phyloP scores from a whole-genome alignment of 2,113 vertebrate species.

The Lophotis ruficrista region DNA sequence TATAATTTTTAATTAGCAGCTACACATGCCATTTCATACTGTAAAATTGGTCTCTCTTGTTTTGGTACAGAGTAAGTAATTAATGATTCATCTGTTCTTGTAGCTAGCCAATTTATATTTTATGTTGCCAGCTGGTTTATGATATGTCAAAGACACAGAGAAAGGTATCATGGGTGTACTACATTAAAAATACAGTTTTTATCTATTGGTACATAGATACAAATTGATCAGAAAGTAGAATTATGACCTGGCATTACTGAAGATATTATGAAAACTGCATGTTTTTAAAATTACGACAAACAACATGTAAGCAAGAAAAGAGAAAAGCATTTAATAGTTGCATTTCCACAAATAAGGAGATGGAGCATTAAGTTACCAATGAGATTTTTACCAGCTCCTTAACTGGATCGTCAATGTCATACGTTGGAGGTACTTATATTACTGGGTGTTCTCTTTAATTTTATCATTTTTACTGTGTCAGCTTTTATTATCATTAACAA shows the following conservation, averaged over 20 bases:
- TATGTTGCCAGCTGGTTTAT: slow-evolving; percentile 62
- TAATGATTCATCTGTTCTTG: slow-evolving; percentile 55
- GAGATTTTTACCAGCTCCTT: not conserved
- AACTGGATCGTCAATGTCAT: not conserved
- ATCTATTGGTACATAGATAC: not conserved
- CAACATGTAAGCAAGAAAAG: not conserved
- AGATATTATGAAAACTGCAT: not conserved
- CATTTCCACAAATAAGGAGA: not conserved
- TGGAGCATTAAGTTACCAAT: not conserved
- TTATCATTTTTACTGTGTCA: slow-evolving; percentile 63
- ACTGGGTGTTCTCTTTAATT: slow-evolving; percentile 43
- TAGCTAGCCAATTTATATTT: slow-evolving; percentile 56
- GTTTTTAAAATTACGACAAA: not conserved
- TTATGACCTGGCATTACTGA: slow-evolving; percentile 1
- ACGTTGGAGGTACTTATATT: not conserved
- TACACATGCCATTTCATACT: not conserved
- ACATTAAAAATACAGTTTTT: not conserved
- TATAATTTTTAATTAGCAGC: not conserved
- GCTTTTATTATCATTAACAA: slow-evolving; percentile 72
- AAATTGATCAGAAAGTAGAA: slow-evolving; percentile 34
- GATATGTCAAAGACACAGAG: not conserved
- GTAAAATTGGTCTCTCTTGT: not conserved
- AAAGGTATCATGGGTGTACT: slow-evolving; percentile 20
- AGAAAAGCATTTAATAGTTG: not conserved
- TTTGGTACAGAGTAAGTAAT: slow-evolving; percentile 49